A percentile compares a stretch with the other conserved stretches of the same genome.
phyloP scores from a whole-genome alignment of 2,888 invertebrate species.

The Lydus trimaculatus region DNA sequence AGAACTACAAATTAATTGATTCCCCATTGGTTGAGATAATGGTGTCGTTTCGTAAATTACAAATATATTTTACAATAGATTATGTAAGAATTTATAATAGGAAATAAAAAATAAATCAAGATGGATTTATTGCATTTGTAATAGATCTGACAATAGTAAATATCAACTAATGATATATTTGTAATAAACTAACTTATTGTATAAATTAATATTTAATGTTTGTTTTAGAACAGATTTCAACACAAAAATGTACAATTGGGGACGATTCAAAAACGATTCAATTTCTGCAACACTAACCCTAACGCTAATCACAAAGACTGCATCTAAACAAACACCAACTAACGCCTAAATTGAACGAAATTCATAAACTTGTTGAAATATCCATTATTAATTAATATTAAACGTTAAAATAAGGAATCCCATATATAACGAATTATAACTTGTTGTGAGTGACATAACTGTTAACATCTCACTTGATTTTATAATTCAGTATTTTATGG shows the following conservation, averaged over 20 bases:
- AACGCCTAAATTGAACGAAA: no score
- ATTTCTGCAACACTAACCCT: no score
- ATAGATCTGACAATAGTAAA: constrained; percentile 9
- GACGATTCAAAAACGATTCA: no score
- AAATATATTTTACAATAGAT: constrained; percentile 13
- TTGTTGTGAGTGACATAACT: no score
- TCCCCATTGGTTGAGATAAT: neutral
- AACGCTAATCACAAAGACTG: no score
- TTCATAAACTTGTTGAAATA: no score
- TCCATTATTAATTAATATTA: no score
- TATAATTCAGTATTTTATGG: no score
- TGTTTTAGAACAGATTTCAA: neutral
- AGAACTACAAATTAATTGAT: constrained; percentile 3
- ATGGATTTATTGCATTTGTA: constrained; percentile 11
- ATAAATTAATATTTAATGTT: neutral
- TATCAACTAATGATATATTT: constrained; percentile 10
- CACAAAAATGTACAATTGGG: neutral
- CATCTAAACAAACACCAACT: no score
- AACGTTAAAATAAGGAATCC: no score
- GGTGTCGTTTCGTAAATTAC: constrained; percentile 1
- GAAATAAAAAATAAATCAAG: constrained; percentile 16
- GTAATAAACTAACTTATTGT: constrained; percentile 9
- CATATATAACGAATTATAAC: no score
- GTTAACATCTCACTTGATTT: no score
- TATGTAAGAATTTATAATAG: constrained; percentile 16